Evolutionary conservation across 2,888 invertebrate species (phyloP).

Genomic region (Chrysodeixis includens): DNA sequence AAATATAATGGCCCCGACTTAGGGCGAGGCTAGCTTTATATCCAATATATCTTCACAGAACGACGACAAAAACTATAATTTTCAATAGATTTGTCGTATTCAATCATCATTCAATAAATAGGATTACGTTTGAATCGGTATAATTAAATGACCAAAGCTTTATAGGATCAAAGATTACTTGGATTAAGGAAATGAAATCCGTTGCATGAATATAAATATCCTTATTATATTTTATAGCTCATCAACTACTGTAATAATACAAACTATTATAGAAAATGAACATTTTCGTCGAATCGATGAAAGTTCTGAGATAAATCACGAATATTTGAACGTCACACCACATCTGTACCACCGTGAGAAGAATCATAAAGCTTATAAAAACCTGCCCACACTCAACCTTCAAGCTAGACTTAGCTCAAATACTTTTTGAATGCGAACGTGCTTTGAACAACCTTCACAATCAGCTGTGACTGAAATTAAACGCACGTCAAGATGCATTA

Average conservation of each 20-base stretch:
- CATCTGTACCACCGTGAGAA: conserved; percentile 48
- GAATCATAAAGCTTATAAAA: conserved; percentile 48
- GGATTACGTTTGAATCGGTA: conserved; percentile 23
- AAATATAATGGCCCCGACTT: conserved; percentile 37
- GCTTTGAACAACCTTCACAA: conserved; percentile 68
- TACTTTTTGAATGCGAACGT: conserved; percentile 65
- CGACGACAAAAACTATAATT: conserved; percentile 24
- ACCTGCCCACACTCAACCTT: conserved; percentile 66
- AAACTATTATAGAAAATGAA: no score
- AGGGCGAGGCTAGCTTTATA: conserved; percentile 46
- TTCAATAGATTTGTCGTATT: conserved; percentile 41
- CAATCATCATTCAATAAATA: conserved; percentile 44
- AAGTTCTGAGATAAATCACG: not conserved
- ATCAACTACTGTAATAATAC: no score
- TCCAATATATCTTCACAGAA: conserved; percentile 30
- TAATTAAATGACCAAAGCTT: conserved; percentile 29
- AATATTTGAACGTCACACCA: conserved; percentile 24
- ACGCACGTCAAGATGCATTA: conserved; percentile 67
- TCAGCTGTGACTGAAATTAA: conserved; percentile 65
- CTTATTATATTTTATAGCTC: not conserved
- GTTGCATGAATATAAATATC: conserved; percentile 22
- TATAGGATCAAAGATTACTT: conserved; percentile 25
- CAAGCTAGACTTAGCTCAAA: conserved; percentile 53
- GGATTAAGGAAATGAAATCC: conserved; percentile 30
- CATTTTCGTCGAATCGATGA: not conserved